Base-by-base conservation (phyloP, 35 echinoderm and acorn worm genomes). In the Ophiothrix spiculata region DNA sequence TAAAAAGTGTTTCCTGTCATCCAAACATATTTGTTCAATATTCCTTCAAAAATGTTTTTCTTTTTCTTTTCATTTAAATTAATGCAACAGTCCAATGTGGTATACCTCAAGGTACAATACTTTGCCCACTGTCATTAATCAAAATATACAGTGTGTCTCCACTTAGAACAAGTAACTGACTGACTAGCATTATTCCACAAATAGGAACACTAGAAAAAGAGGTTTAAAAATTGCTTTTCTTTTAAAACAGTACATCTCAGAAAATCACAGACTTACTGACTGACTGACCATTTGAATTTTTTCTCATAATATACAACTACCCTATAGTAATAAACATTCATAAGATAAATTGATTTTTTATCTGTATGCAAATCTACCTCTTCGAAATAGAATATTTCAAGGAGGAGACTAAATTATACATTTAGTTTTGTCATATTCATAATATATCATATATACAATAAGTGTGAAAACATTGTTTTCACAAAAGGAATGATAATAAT, bases 401-500 rank as follows among this genome's bases (percentile, higher is more conserved):
- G 60, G 60, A 69, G 60, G 60, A 25, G 60, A 25, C 60, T 12
- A 69, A 25, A 69, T 28, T 25, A n/a, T 69, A 69, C 60, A 15
- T 25, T 15, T 69, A 28, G 60, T 12, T 12, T 69, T 69, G 3
- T 6, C 29, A 25, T n/a, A 69, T 11, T 54, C 8, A 11, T 69
- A 69, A 69, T 69, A 69, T 69, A 69, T 69, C 23, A 69, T 28
- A 69, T 69, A 21, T 8, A 11, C 45, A 11, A 54, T 54, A 8
- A 69, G 17, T 69, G 60, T 69, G 60, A 69, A 69, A 69, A 69
- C 60, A 15, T 28, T 69, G 60, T 28, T 25, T 69, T 69, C 60
- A 69, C 60, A 69, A 69, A 15, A 69, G 60, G 60, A 69, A 69
- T 69, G 60, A 69, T 69, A 69, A 69, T 69, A 69, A 69, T 69